phyloP scores from a whole-genome alignment of 1,140 invertebrate species.

The Ceratina calcarata region DNA sequence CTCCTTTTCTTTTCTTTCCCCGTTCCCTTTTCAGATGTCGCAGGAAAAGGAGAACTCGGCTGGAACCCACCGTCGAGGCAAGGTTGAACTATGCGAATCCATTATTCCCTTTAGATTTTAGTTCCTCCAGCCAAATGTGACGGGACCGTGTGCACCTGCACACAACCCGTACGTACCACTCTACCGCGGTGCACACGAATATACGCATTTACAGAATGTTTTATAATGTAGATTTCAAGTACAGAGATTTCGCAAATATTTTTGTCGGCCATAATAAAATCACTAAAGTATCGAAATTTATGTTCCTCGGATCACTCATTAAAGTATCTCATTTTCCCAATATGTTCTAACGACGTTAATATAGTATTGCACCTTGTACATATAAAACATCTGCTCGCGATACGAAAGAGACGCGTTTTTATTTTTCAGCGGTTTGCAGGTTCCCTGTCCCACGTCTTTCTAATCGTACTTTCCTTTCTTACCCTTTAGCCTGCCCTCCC shows the following conservation, averaged over 20 bases:
- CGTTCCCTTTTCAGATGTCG: constrained; percentile 31
- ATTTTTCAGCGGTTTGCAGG: constrained; percentile 19
- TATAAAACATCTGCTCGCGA: constrained; percentile 12
- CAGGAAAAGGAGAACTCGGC: constrained; percentile 22
- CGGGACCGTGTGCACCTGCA: background rate
- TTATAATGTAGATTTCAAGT: too few species aligned
- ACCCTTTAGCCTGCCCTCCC: constrained; percentile 28
- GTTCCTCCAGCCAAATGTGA: constrained; percentile 27
- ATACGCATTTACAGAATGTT: background rate
- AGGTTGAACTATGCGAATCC: constrained; percentile 57
- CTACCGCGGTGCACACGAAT: background rate
- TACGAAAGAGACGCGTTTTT: constrained; percentile 26
- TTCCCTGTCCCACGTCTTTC: constrained; percentile 16
- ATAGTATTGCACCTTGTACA: background rate
- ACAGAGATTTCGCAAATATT: too few species aligned
- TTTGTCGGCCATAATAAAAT: background rate
- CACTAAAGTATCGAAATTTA: too few species aligned
- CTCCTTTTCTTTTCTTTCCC: constrained; percentile 6
- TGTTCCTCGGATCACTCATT: too few species aligned
- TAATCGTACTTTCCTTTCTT: constrained; percentile 39
- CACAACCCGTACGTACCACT: background rate
- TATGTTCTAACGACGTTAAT: too few species aligned
- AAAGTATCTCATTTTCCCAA: too few species aligned
- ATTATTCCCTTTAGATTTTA: constrained; percentile 64
- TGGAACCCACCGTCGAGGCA: constrained; percentile 22